Evolutionary conservation across 2,113 vertebrate genomes (phyloP).

Genomic region (Protobothrops flavoviridis): DNA sequence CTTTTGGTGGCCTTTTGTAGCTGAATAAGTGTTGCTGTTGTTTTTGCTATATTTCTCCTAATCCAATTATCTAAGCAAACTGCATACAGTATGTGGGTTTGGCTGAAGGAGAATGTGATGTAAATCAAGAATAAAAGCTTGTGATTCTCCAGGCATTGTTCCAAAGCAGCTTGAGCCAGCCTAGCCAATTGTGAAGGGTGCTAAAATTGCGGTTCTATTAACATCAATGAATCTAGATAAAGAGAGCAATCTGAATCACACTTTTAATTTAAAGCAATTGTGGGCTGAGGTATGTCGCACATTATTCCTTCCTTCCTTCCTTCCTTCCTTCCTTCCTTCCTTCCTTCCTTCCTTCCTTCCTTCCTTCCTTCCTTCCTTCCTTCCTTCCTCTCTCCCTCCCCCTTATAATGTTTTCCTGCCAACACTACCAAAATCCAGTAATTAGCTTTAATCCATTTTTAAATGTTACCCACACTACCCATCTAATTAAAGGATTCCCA

Average conservation of each 20-base stretch:
- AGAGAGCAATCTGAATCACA: neutral
- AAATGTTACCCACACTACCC: neutral
- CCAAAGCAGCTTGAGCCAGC: neutral
- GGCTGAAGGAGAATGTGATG: neutral
- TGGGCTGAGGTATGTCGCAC: neutral
- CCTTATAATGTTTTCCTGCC: neutral
- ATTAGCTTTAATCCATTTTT: neutral
- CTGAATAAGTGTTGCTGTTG: neutral
- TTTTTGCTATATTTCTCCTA: neutral
- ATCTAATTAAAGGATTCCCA: neutral
- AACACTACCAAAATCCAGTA: neutral
- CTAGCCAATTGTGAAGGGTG: neutral
- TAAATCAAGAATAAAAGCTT: neutral
- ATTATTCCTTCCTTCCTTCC: neutral
- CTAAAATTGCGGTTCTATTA: neutral
- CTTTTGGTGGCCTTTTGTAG: neutral
- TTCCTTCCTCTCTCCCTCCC: neutral
- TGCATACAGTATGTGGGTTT: neutral
- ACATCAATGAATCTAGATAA: neutral
- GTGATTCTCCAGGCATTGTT: neutral
- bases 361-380: no score
- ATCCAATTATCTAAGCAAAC: neutral
- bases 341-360: no score
- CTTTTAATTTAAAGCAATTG: neutral
- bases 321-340: no score